These are phyloP conservation scores for Megaceryle alcyon DNA, from an alignment of 2,797 vertebrate species.

Conservation along the genomic window DNA sequence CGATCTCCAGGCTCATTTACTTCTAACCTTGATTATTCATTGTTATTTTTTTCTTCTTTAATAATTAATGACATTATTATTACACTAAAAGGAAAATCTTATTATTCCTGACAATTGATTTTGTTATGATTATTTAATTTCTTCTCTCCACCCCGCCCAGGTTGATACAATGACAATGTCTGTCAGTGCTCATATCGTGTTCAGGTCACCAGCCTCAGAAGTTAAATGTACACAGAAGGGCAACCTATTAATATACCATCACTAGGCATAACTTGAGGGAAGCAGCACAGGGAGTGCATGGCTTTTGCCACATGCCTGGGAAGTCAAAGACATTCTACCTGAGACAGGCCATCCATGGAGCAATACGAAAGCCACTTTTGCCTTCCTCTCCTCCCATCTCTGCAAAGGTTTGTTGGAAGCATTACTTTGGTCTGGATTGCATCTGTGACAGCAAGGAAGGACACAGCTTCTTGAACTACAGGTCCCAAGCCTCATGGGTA, in stretches of 20 bases:
- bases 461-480: neutral
- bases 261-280: neutral
- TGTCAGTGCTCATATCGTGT: constrained; percentile 2
- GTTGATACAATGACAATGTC: constrained; percentile 10
- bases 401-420: neutral
- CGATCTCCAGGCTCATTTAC: neutral
- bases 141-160: neutral
- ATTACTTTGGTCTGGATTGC: neutral
- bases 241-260: neutral
- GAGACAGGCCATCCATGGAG: neutral
- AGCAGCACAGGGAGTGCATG: neutral
- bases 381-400: accelerated
- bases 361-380: neutral
- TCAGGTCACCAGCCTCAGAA: neutral
- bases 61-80: constrained; percentile 33
- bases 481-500: neutral
- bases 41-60: constrained; percentile 27
- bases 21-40: neutral
- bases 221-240: neutral
- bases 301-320: neutral
- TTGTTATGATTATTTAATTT: constrained; percentile 36
- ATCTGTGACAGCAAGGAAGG: neutral
- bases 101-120: constrained; percentile 26
- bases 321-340: neutral
- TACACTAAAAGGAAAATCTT: constrained; percentile 41